phyloP scores from a whole-genome alignment of 2,113 vertebrate genomes.

The Chaetura pelagica region DNA sequence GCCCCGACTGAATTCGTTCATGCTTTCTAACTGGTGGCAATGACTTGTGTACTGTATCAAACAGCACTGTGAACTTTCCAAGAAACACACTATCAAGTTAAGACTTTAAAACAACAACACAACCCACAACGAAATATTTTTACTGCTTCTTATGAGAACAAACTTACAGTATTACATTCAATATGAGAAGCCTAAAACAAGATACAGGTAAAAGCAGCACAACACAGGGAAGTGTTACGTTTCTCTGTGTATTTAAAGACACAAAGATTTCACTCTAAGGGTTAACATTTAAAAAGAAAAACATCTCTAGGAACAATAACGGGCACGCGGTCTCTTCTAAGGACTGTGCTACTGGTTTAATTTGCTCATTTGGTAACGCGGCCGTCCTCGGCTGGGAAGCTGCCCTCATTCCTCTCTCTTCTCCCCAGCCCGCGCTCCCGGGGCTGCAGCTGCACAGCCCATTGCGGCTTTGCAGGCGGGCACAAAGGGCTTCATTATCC shows the following conservation, averaged over 20 bases:
- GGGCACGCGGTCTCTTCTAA: background rate
- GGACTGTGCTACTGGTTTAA: background rate
- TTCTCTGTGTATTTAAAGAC: background rate
- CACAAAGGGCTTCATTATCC: constrained; percentile 79
- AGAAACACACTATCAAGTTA: background rate
- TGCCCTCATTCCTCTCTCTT: no score
- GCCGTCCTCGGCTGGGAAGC: constrained; percentile 40
- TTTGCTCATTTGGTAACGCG: constrained; percentile 44
- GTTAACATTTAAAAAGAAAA: background rate
- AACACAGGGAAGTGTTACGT: background rate
- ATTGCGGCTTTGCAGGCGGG: constrained; percentile 52
- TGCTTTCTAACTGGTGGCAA: background rate
- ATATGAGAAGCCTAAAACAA: background rate
- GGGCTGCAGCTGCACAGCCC: constrained; percentile 77
- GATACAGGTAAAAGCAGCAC: background rate
- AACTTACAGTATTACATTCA: background rate
- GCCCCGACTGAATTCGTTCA: background rate
- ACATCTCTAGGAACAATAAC: background rate
- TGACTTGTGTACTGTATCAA: background rate
- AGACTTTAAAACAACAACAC: background rate
- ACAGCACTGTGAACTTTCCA: background rate
- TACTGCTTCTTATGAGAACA: background rate
- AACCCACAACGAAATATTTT: background rate
- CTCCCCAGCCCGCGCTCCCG: constrained; percentile 72
- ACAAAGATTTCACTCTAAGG: background rate